Evolutionary conservation across 2,113 vertebrate genomes (phyloP), one percentile per base, ranked within the genome.

Genomic region (Anarhynchus alexandrinus): DNA sequence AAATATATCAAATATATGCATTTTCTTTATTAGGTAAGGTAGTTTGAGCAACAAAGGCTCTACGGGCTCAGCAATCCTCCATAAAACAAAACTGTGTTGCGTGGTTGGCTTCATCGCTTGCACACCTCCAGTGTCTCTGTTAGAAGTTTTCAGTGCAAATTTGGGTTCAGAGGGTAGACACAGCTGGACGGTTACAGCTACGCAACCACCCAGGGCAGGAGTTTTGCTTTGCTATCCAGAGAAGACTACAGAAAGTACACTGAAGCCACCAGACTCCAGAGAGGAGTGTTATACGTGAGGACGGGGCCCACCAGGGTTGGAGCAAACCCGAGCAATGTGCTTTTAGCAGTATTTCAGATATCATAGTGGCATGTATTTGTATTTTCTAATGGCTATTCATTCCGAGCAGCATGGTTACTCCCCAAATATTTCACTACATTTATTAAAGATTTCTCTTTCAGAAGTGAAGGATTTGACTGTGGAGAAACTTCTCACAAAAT

Each of bases 61-160:
- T 18, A 19, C 7, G 14, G 5, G 9, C 25, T 66, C 71, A 82
- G 55, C 13, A 80, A 3, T 8, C 45, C 26, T 19, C 16, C 12
- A 29, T 54, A 20, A 25, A 40, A 40, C 4, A 62, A 30, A 61
- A 47, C 25, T 15, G 15, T 15, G 23, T 27, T 64, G 15, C 15
- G 21, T 0, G 1, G 20, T 14, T 64, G 15, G 11, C 19, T 86
- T 55, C 74, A 70, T 12, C 55, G 15, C 21, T 38, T 3, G 2
- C 19, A 11, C 5, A 70, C 30, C 4, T 22, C 36, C 27, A 21
- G 27, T 10, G 6, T 5, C 12, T 52, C 79, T 43, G 5, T 36
- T 19, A 57, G 11, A 52, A 9, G 19, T 30, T 32, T 42, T 58
- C 74, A 40, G 5, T 13, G 15, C 12, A 79, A 45, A 47, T n/a